Evolutionary conservation across 1,140 invertebrate genomes (phyloP).

Genomic region (Arion vulgaris): DNA sequence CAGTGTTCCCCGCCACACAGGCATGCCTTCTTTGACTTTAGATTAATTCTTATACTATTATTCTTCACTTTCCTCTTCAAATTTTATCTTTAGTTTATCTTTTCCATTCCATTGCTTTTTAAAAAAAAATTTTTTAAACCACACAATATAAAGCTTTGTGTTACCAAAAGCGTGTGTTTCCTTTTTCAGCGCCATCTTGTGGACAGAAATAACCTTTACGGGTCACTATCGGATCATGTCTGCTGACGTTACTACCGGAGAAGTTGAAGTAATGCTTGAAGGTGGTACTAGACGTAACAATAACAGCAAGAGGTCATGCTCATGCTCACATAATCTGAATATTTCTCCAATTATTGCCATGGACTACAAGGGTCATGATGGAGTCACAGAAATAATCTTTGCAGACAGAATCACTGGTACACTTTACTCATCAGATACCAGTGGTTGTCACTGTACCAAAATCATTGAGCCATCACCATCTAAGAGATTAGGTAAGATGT

Average conservation of each 20-base stretch:
- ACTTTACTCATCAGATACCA: conserved; percentile 79
- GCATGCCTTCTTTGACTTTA: too few relatives aligned
- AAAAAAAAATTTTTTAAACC: too few relatives aligned
- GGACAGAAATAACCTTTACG: conserved; percentile 74
- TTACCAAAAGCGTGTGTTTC: too few relatives aligned
- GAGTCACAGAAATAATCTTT: conserved; percentile 79
- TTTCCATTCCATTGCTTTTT: too few relatives aligned
- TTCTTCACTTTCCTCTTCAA: too few relatives aligned
- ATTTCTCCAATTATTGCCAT: conserved; percentile 35
- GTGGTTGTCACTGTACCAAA: conserved; percentile 80
- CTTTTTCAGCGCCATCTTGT: conserved; percentile 80
- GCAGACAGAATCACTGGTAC: conserved; percentile 76
- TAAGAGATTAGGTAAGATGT: conserved; percentile 7
- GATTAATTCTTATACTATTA: too few relatives aligned
- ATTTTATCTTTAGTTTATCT: too few relatives aligned
- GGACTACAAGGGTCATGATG: conserved; percentile 74
- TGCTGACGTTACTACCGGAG: conserved; percentile 11
- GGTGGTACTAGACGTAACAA: neutral
- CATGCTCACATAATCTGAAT: neutral
- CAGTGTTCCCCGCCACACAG: too few relatives aligned
- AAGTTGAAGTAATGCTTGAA: conserved; percentile 20
- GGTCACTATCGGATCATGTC: conserved; percentile 41
- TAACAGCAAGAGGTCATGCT: neutral
- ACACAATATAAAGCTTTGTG: too few relatives aligned
- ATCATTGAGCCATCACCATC: conserved; percentile 73